Percentiles rank a stretch among this genome's conserved stretches.
Evolutionary conservation across 92 coral and sea anemone genomes (phyloP).

Genomic region (Hydrozoanthus gracilis): DNA sequence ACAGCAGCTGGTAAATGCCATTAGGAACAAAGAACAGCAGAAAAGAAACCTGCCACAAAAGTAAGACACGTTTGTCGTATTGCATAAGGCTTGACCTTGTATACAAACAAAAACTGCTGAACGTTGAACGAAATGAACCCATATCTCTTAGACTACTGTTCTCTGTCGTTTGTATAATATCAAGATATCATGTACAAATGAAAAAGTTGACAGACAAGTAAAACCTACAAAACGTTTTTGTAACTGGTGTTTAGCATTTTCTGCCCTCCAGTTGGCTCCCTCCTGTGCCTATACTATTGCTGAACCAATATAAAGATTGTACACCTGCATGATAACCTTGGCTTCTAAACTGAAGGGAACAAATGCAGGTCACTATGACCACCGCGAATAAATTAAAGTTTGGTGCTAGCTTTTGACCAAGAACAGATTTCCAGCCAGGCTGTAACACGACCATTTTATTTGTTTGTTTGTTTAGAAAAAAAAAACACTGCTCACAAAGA

Average conservation of each 20-base stretch:
- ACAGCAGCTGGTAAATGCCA: slow-evolving; percentile 8
- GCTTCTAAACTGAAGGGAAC: background rate
- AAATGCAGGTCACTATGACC: background rate
- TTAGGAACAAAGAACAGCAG: background rate
- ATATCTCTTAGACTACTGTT: no score
- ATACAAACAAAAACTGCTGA: no score
- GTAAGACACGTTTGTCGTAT: slow-evolving; percentile 2
- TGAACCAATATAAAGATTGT: background rate
- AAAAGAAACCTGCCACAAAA: slow-evolving; percentile 6
- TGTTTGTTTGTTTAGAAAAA: background rate
- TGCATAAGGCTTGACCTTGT: no score
- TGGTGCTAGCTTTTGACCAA: background rate
- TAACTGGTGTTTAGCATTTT: background rate
- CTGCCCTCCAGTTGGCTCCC: background rate
- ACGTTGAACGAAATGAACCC: no score
- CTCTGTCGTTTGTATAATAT: no score
- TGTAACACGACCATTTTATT: background rate
- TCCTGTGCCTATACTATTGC: background rate
- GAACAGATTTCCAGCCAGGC: background rate
- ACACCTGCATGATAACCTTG: background rate
- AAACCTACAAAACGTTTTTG: background rate
- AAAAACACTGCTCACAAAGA: background rate
- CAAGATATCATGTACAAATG: no score
- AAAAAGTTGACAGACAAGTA: no score
- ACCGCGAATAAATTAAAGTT: slow-evolving; percentile 1